A percentile compares a stretch with the other conserved stretches of the same genome.
Conservation (phyloP, 1,140 invertebrate species). For the Anastrepha ludens region DNA sequence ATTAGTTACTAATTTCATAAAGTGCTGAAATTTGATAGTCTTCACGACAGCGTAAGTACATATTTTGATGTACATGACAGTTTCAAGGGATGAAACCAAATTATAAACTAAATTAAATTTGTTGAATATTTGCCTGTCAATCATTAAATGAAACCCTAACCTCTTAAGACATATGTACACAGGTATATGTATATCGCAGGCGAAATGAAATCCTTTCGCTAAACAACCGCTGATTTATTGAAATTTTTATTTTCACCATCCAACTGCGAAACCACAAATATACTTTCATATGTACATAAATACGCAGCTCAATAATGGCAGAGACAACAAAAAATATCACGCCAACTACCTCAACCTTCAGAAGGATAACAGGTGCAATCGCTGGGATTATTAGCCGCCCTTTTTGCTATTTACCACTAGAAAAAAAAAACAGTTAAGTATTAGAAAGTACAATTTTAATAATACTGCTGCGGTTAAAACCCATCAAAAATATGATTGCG, state of each 20-base stretch:
- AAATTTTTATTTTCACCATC: neutral
- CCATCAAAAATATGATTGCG: too few relatives aligned
- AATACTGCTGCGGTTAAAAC: too few relatives aligned
- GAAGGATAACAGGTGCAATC: too few relatives aligned
- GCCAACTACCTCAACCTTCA: too few relatives aligned
- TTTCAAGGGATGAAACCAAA: neutral
- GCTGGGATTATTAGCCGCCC: too few relatives aligned
- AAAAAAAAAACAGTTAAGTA: too few relatives aligned
- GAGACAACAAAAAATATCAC: too few relatives aligned
- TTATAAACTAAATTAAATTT: neutral
- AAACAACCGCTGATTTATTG: neutral
- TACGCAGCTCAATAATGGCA: neutral
- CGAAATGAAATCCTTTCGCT: neutral
- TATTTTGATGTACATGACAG: neutral
- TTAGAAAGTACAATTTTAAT: too few relatives aligned
- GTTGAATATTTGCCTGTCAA: slow-evolving; percentile 21
- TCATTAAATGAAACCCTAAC: slow-evolving; percentile 2
- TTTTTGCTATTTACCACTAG: too few relatives aligned
- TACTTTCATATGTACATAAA: neutral
- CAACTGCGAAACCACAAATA: neutral
- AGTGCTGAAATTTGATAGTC: slow-evolving; percentile 41
- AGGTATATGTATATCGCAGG: neutral
- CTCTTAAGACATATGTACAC: neutral
- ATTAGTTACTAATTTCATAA: slow-evolving; percentile 23
- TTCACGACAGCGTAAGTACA: neutral